Evolutionary conservation across 2,888 invertebrate genomes (phyloP), one percentile per base, ranked within the genome.

Genomic region (Colostygia pectinataria): DNA sequence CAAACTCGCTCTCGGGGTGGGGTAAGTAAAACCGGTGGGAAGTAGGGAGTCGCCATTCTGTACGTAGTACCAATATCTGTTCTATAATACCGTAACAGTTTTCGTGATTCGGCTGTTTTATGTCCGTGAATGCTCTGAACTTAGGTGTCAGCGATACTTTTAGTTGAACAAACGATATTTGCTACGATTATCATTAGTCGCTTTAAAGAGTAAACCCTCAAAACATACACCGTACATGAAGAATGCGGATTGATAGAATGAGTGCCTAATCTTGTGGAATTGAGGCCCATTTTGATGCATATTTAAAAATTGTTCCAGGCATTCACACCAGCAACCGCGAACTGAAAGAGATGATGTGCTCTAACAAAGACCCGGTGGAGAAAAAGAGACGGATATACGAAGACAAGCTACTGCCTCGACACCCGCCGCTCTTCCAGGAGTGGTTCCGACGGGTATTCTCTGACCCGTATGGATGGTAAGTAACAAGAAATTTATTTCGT

Each of bases 201-300:
- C n/a, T n/a, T n/a, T n/a, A n/a, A n/a, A n/a, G n/a, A n/a, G n/a
- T n/a, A n/a, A n/a, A n/a, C n/a, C 64, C 98, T 99, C 52, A 91
- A 98, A 49, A 97, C 99, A 0, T 93, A 97, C 86, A 95, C 96
- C 37, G 99, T 99, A 0, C 93, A 97, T 67, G 98, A 99, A 79
- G 96, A 97, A 69, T 98, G 98, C 70, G 99, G 99, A 0, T 82
- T 99, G 42, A 95, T 99, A 42, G 99, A 99, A 78, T 99, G 99
- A 98, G 93, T 99, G 25, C 95, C 96, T 0, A 95, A 99, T 79
- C 91, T 99, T 18, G 88, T 94, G 5, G 95, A 96, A 0, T 86
- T 96, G 25, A 91, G 97, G 37, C 92, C 92, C 0, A 18, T 18
- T 18, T 3, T 18, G 18, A 4, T 18, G 18, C 2, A 20, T 1